Base-by-base conservation (phyloP, 2,888 invertebrate genomes). In the Torymus auratus region DNA sequence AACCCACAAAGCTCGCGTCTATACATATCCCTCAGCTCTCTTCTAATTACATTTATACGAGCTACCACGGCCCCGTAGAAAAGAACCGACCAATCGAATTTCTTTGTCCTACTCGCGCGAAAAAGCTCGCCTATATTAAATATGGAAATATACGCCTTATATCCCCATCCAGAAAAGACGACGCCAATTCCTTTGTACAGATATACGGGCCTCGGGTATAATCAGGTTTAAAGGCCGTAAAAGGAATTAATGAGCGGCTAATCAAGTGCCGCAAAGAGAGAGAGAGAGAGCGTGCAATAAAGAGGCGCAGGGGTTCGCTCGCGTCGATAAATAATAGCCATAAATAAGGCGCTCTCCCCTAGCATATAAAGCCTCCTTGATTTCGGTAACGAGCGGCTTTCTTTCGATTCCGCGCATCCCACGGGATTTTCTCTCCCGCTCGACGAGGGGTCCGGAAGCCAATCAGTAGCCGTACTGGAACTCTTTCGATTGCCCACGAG, bases 161-260 rank as follows among this genome's bases (percentile, higher is more conserved):
- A 11, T 13, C 12, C 20, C 53, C n/a, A 11, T 10, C 12, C 10
- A 41, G 5, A 14, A 72, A 53, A 53, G 62, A 65, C 53, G 55
- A 64, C 55, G 41, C 55, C 15, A 64, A 64, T 64, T 65, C 20
- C 64, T 73, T 73, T 73, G 64, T 73, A 53, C 12, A 11, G 20
- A 52, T 17, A 53, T 23, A 58, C 14, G 5, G 52, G 13, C 5
- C 56, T 60, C 7, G 13, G 3, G n/a, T 52, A 41, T 80, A 77
- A 80, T 80, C 62, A 76, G 71, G 65, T 76, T 76, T 72, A 55
- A 68, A 72, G 67, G 67, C 17, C 61, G 68, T 76, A 72, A 80
- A 71, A 55, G 68, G 75, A 80, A 80, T 76, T 77, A 80, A 80
- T 76, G 80, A 77, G 56, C 52, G 68, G 41, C 72, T 77, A 80